These are phyloP conservation scores for Lepas anatifera DNA, from an alignment of 2,888 invertebrate species.

Conservation along the genomic window DNA sequence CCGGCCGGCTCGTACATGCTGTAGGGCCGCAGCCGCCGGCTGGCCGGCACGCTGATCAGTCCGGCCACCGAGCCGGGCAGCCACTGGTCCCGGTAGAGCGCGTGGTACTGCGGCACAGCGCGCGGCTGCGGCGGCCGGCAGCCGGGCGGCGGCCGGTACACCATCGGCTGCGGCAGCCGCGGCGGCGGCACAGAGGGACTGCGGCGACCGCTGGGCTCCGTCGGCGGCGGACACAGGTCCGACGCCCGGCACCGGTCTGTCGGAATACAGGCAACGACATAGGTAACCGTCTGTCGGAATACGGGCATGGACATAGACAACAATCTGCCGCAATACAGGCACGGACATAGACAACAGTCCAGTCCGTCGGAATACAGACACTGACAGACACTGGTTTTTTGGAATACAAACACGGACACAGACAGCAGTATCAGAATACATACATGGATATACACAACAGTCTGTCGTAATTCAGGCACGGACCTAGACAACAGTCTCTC, in stretches of 20 bases:
- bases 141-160: not conserved
- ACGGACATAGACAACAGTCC: too few relatives aligned
- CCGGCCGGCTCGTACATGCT: conserved; percentile 7
- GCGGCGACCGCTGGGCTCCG: not conserved
- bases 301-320: too few relatives aligned
- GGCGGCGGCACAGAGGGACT: not conserved
- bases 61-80: conserved; percentile 3
- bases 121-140: not conserved
- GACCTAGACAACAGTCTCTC: too few relatives aligned
- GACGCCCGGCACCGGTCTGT: conserved; percentile 5
- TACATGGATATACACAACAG: too few relatives aligned
- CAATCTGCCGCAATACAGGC: too few relatives aligned
- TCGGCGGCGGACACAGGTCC: not conserved
- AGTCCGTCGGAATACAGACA: too few relatives aligned
- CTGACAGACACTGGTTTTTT: too few relatives aligned
- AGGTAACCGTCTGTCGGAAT: too few relatives aligned
- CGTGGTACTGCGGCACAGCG: conserved; percentile 3
- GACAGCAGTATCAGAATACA: too few relatives aligned
- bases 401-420: too few relatives aligned
- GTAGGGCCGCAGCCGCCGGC: not conserved
- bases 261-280: too few relatives aligned
- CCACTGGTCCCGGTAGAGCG: conserved; percentile 4
- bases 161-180: not conserved
- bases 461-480: too few relatives aligned
- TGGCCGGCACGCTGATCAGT: not conserved